Evolutionary conservation across 1,140 invertebrate genomes (phyloP).

Genomic region (Harlomillsia oculata): DNA sequence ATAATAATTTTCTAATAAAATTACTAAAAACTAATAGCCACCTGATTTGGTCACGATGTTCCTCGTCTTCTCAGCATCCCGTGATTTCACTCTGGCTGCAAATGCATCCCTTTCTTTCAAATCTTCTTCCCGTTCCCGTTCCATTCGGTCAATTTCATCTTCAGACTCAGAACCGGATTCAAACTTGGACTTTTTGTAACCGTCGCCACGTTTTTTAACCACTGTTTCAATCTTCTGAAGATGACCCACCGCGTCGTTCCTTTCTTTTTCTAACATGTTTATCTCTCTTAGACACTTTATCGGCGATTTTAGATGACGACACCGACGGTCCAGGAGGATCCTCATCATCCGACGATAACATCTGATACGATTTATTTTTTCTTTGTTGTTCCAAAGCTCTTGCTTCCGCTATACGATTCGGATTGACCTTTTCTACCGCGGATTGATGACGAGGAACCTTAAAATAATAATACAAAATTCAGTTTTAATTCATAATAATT

Average conservation of each 20-base stretch:
- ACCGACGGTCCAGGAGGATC: slow-evolving; percentile 14
- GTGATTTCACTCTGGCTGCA: slow-evolving; percentile 71
- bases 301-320: neutral
- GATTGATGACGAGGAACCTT: slow-evolving; percentile 29
- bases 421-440: slow-evolving; percentile 8
- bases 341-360: slow-evolving; percentile 31
- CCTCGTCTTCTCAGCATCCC: slow-evolving; percentile 79
- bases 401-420: slow-evolving; percentile 16
- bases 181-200: slow-evolving; percentile 8
- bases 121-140: slow-evolving; percentile 63
- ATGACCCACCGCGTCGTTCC: slow-evolving; percentile 9
- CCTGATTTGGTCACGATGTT: slow-evolving; percentile 60
- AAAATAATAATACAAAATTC: neutral
- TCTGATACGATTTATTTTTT: slow-evolving; percentile 26
- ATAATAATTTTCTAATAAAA: slow-evolving; percentile 1
- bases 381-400: slow-evolving; percentile 22
- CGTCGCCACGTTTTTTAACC: slow-evolving; percentile 11
- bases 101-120: slow-evolving; percentile 90
- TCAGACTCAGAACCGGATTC: slow-evolving; percentile 25
- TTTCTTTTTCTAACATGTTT: slow-evolving; percentile 17
- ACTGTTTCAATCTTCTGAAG: slow-evolving; percentile 24
- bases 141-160: slow-evolving; percentile 48
- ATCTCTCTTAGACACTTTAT: neutral
- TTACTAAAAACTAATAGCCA: slow-evolving; percentile 38
- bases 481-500: too few species aligned